A percentile compares a stretch with the other conserved stretches of the same genome.
Evolutionary conservation across 2,113 vertebrate genomes (phyloP).

Genomic region (Marcusenius ussheri): DNA sequence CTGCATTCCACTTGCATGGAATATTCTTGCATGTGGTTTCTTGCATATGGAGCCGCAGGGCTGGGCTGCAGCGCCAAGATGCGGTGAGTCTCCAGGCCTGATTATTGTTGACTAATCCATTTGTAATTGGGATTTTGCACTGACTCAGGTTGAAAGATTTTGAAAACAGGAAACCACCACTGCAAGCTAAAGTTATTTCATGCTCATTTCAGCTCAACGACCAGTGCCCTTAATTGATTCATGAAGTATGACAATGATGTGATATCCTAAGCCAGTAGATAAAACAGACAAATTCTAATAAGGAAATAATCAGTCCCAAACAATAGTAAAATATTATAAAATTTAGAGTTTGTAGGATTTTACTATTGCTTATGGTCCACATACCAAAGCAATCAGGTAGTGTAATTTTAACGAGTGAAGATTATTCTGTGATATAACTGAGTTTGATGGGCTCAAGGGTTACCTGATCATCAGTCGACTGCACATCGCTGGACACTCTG

Average conservation of each 20-base stretch:
- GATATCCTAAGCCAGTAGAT: neutral
- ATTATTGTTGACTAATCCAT: slow-evolving; percentile 39
- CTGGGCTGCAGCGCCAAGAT: slow-evolving; percentile 19
- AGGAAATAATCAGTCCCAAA: neutral
- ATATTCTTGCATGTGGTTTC: slow-evolving; percentile 27
- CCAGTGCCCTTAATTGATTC: neutral
- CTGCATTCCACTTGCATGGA: slow-evolving; percentile 40
- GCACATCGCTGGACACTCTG: neutral
- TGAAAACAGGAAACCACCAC: slow-evolving; percentile 22
- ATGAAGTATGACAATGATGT: neutral
- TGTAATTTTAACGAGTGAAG: neutral
- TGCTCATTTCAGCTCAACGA: neutral
- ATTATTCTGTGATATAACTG: neutral
- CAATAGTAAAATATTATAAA: neutral
- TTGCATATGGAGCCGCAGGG: neutral
- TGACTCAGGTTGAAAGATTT: slow-evolving; percentile 5
- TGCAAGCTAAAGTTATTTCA: neutral
- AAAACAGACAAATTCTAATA: neutral
- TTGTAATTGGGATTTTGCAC: slow-evolving; percentile 38
- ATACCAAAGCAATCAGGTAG: neutral
- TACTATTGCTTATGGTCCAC: neutral
- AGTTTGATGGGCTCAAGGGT: neutral
- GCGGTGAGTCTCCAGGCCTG: slow-evolving; percentile 33
- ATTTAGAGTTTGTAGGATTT: neutral
- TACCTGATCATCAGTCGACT: neutral